Conservation (phyloP, 2,797 vertebrate genomes). For the Chelonia mydas region DNA sequence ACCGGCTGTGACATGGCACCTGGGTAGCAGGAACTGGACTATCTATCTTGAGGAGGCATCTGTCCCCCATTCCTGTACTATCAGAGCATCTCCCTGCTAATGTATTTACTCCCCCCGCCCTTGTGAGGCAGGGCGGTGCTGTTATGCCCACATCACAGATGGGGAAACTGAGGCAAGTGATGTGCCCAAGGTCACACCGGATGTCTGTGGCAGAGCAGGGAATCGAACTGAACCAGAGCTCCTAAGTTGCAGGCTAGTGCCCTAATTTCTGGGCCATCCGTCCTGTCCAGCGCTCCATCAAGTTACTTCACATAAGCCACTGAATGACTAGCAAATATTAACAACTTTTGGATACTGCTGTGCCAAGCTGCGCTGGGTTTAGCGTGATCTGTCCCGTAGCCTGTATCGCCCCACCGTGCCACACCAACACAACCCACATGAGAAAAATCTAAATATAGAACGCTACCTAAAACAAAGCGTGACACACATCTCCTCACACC, state of each 20-base stretch:
- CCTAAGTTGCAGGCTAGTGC: background rate
- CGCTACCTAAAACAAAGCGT: background rate
- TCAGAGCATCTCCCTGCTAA: background rate
- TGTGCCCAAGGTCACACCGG: background rate
- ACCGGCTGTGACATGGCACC: background rate
- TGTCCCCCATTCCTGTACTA: background rate
- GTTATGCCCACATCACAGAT: background rate
- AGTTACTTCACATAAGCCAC: background rate
- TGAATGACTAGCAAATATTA: background rate
- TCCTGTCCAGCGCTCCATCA: background rate
- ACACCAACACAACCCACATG: no score
- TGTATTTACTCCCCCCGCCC: background rate
- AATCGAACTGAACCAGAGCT: background rate
- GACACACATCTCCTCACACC: background rate
- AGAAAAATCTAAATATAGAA: background rate
- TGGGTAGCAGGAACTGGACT: background rate
- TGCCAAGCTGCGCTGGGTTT: background rate
- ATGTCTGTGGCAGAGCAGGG: background rate
- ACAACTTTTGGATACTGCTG: background rate
- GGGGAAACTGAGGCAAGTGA: background rate
- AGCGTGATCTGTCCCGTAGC: background rate
- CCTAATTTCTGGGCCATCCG: background rate
- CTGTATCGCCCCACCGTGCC: background rate
- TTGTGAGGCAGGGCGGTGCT: rapidly evolving
- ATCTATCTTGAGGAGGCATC: background rate